Base-by-base conservation (phyloP, 1,140 invertebrate species). In the Drosophila tropicalis region DNA sequence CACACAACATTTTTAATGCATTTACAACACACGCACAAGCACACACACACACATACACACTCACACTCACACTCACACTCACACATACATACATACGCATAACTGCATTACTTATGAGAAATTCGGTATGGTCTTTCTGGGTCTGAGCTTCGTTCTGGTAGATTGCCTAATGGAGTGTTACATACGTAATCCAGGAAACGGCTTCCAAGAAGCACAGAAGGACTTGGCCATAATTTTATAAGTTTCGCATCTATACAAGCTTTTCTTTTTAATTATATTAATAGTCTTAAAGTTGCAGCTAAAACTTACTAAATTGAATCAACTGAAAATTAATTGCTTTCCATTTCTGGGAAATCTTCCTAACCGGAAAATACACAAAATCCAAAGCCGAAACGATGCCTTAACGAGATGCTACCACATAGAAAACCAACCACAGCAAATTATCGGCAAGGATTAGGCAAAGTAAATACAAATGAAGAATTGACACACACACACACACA, bases 361-460 rank as follows among this genome's bases (percentile, higher is more conserved):
- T 17, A 57, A 57, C 55, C 55, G 36, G n/a, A 57, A 34, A 57
- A 57, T 34, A 32, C 55, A 32, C 55, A 57, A 57, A 57, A 41
- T 22, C 36, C 13, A 13, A 61, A 17, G 19, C 19, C 15, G 40
- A 65, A 39, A 39, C 12, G 36, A 36, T 65, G 47, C 51, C 51
- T 65, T 34, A 56, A 56, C 22, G 47, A 40, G n/a, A 62, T 44
- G 13, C 32, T 29, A 29, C 29, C 29, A 29, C 29, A 29, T 29
- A 29, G 29, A 60, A 60, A 32, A 60, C 4, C 15, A 66, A 65
- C 62, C 66, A 72, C 76, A 76, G 19, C 51, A 79, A 79, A 72
- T 79, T 72, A 79, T 72, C 58, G 58, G 32, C 76, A 76, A 76
- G 76, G 69, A 76, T 79, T 79, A 76, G 69, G 57, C 68, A 62